Evolutionary conservation across 2,113 vertebrate species (phyloP).

Genomic region (Oenanthe melanoleuca): DNA sequence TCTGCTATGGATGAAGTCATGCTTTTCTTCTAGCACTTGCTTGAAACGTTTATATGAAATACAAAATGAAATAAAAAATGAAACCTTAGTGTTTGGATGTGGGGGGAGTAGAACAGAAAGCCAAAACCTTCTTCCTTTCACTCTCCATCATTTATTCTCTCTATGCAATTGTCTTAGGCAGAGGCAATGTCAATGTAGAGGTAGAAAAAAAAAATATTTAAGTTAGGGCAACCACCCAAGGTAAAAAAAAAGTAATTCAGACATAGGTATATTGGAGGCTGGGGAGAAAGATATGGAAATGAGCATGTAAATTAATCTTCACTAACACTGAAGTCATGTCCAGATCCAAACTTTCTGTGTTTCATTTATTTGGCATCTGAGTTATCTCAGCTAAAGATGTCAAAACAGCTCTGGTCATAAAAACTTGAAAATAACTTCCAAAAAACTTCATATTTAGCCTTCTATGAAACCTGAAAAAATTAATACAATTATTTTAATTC

Average conservation of each 20-base stretch:
- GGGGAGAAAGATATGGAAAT: slow-evolving; percentile 25
- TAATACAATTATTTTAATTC: background rate
- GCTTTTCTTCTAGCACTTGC: background rate
- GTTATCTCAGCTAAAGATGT: background rate
- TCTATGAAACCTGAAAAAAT: background rate
- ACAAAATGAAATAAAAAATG: background rate
- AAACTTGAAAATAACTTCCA: background rate
- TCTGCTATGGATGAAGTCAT: background rate
- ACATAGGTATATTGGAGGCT: background rate
- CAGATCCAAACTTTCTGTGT: background rate
- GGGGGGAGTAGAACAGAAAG: background rate
- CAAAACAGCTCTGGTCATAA: background rate
- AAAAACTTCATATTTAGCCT: background rate
- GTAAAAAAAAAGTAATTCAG: background rate
- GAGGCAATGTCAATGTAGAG: slow-evolving; percentile 41
- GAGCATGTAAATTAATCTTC: slow-evolving; percentile 51
- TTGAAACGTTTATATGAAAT: background rate
- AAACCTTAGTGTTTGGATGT: background rate
- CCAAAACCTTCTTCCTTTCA: background rate
- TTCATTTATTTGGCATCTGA: slow-evolving; percentile 29
- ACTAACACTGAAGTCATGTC: background rate
- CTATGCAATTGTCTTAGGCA: slow-evolving; percentile 39
- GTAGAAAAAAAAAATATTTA: slow-evolving; percentile 48
- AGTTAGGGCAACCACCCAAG: slow-evolving; percentile 20
- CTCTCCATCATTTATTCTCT: background rate